Evolutionary conservation across 2,797 vertebrate species (phyloP), one percentile per base, ranked within the genome.

Genomic region (Erpetoichthys calabaricus): DNA sequence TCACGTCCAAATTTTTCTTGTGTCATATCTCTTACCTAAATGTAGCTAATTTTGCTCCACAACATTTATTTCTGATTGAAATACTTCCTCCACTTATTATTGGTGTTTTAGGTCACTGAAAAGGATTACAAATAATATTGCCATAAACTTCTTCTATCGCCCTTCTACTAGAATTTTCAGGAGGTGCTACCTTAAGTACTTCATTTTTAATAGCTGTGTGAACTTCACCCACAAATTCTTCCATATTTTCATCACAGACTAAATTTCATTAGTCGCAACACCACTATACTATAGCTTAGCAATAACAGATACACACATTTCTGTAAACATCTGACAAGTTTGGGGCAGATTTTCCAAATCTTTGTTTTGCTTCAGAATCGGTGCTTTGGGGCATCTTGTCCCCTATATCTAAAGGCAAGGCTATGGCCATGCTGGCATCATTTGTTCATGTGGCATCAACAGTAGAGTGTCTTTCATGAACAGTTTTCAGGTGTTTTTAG

Each of bases 11-110:
- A n/a, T n/a, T n/a, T n/a, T n/a, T n/a, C n/a, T n/a, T 50, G 56
- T 45, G 57, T 64, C 57, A 53, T 59, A 67, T 64, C 62, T 59
- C 1, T 67, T 53, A n/a, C 57, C 64, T 52, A 67, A 59, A 3
- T 55, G 42, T 3, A 61, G 46, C 53, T 65, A 60, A 1, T 56
- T 1, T 1, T 57, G 60, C 49, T 71, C 53, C 5, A 65, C 62
- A 59, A 63, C 49, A 2, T 52, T 57, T 59, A 62, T 66, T 70
- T 61, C 3, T 55, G 55, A 58, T 25, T 51, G 41, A 64, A 64
- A 55, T 64, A 65, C 6, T 60, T 65, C 1, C 0, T 62, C 49
- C 59, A 52, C 63, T 69, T 67, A 10, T 10, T 7, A 5, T 58
- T 4, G 7, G 65, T 64, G 10, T 70, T 67, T n/a, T 43, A 61